A percentile compares a stretch with the other conserved stretches of the same genome.
Evolutionary conservation across 2,888 invertebrate species (phyloP).

Genomic region (Tineola bisselliella): DNA sequence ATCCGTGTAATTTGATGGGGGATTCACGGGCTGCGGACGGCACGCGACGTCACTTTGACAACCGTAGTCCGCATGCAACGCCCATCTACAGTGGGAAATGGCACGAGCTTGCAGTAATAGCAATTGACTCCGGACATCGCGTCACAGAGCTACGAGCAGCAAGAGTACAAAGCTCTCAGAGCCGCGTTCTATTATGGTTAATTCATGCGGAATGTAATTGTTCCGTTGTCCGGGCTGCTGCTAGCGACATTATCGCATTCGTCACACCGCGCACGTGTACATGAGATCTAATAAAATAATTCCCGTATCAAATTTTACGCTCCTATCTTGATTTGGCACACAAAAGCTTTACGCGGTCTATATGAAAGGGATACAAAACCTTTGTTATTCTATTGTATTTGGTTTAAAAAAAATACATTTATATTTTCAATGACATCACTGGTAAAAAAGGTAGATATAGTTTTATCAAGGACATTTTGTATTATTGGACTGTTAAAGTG

Average conservation of each 20-base stretch:
- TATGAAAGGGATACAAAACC: constrained; percentile 23
- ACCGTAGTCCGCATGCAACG: not conserved
- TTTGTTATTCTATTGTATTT: constrained; percentile 31
- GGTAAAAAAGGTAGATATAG: not conserved
- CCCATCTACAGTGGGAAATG: constrained; percentile 13
- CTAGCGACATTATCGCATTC: constrained; percentile 61
- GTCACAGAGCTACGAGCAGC: constrained; percentile 22
- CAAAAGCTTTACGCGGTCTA: constrained; percentile 47
- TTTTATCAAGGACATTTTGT: too few species aligned
- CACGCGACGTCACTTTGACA: constrained; percentile 13
- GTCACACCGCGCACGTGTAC: constrained; percentile 65
- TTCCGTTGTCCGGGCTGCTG: constrained; percentile 41
- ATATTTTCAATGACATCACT: not conserved
- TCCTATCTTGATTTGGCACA: constrained; percentile 64
- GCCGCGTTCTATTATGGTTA: constrained; percentile 50
- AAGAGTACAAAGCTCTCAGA: constrained; percentile 54
- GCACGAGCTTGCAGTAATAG: constrained; percentile 24
- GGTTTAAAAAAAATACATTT: not conserved
- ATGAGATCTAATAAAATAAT: constrained; percentile 65
- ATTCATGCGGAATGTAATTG: constrained; percentile 64
- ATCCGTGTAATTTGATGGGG: constrained; percentile 34
- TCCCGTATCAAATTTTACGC: constrained; percentile 67
- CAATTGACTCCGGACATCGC: constrained; percentile 38
- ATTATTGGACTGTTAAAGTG: too few species aligned
- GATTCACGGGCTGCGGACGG: not conserved